Conservation (phyloP, 2,888 invertebrate species). For the Nezara viridula region DNA sequence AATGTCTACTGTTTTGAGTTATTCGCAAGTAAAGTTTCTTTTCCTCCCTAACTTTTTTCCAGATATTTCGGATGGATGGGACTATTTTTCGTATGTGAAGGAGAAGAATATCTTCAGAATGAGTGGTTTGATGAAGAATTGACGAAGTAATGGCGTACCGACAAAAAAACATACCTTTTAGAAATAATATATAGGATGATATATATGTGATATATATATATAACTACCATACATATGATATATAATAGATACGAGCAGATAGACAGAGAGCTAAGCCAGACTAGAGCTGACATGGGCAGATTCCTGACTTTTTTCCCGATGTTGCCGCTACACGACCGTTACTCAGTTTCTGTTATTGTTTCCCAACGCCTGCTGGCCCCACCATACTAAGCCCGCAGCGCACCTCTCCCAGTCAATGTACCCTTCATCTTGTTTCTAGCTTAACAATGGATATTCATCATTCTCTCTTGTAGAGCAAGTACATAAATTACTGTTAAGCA, state of each 20-base stretch:
- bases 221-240: background rate
- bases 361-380: background rate
- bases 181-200: background rate
- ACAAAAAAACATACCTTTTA: too few relatives aligned
- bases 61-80: too few relatives aligned
- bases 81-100: too few relatives aligned
- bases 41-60: too few relatives aligned
- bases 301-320: slow-evolving; percentile 24
- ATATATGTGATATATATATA: background rate
- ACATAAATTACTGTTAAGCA: background rate
- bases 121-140: too few relatives aligned
- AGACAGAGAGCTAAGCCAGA: background rate
- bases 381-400: background rate
- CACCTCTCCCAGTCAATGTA: background rate
- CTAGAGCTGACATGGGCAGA: background rate
- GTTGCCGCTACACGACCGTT: slow-evolving; percentile 8
- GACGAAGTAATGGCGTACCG: too few relatives aligned
- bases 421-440: background rate
- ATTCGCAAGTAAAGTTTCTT: too few relatives aligned
- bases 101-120: too few relatives aligned
- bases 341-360: background rate
- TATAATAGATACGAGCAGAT: background rate
- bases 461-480: background rate
- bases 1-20: too few relatives aligned
- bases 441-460: background rate